Base-by-base conservation (phyloP, 2,797 vertebrate species). In the Sebastolobus alascanus region DNA sequence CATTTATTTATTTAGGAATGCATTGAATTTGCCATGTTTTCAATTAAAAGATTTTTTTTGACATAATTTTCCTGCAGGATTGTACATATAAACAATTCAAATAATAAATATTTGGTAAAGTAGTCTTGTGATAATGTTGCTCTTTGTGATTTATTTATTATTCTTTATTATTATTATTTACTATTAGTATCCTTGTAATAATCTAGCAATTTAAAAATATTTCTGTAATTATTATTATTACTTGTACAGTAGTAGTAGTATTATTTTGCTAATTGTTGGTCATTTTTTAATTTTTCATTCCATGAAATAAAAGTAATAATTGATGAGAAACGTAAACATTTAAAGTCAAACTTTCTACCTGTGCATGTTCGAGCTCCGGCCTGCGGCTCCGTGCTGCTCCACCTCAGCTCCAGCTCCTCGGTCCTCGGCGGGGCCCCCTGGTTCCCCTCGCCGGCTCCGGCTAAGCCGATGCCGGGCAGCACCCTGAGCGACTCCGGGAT, bases 401-500 rank as follows among this genome's bases (percentile, higher is more conserved):
- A 96, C 73, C 94, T 90, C 78, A 95, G 83, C 77, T 95, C 94
- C 80, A 94, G 79, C 69, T 95, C 94, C 66, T 94, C 91, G 0
- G 89, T 43, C 50, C 93, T 88, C 76, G 79, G 76, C 84, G 90
- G 89, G 56, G 82, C 82, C 3, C 81, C 90, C 73, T 86, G 93
- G 86, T 69, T 79, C n/a, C 90, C 87, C 22, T 95, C 92, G 2
- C 83, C 87, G 55, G 94, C 72, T 27, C 87, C 95, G 0, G 94
- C 8, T 11, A 94, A 76, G 69, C 93, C 88, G 50, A 96, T 90
- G 29, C 95, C 95, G 64, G 97, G 95, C 77, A 98, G 90, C 11
- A 97, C 93, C 52, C 97, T 93, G 76, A 98, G 95, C 0, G 97
- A 95, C 94, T 99, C 98, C 6, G 98, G 97, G 79, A 99, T 96